phyloP scores from a whole-genome alignment of 2,797 vertebrate genomes.

The Myotis findleyi region DNA sequence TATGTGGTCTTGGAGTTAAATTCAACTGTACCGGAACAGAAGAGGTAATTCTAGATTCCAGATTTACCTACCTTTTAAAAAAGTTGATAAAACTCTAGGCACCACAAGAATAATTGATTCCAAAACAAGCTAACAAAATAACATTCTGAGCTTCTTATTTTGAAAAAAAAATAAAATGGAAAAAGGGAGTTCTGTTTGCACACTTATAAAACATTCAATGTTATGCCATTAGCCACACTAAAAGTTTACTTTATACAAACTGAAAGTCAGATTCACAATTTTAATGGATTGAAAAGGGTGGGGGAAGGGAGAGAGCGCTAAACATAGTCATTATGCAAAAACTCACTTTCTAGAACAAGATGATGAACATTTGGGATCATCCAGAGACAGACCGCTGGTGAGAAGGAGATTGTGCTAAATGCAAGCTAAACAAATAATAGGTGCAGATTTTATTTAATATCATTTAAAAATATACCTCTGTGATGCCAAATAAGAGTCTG shows the following conservation, averaged over 20 bases:
- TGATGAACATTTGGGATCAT: conserved; percentile 61
- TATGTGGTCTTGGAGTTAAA: conserved; percentile 4
- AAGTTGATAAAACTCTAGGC: neutral
- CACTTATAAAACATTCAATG: neutral
- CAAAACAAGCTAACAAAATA: neutral
- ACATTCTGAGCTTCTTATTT: neutral
- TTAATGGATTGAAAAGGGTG: neutral
- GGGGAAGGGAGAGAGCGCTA: neutral
- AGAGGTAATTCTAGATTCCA: neutral
- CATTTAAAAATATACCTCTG: conserved; percentile 54
- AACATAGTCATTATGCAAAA: conserved; percentile 51
- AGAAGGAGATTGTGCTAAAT: conserved; percentile 46
- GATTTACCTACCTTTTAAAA: neutral
- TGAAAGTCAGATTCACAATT: neutral
- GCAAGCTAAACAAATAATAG: conserved; percentile 53
- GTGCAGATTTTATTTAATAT: conserved; percentile 40
- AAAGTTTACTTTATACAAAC: neutral
- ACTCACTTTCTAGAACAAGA: neutral
- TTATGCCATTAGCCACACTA: conserved; percentile 3
- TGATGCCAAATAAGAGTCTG: conserved; percentile 34
- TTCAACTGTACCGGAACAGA: neutral
- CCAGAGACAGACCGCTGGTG: neutral
- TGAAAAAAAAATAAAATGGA: neutral
- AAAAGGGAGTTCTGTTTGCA: neutral
- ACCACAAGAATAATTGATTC: conserved; percentile 4